phyloP scores from a whole-genome alignment of 2,797 vertebrate species.

The Sparidentex hasta region DNA sequence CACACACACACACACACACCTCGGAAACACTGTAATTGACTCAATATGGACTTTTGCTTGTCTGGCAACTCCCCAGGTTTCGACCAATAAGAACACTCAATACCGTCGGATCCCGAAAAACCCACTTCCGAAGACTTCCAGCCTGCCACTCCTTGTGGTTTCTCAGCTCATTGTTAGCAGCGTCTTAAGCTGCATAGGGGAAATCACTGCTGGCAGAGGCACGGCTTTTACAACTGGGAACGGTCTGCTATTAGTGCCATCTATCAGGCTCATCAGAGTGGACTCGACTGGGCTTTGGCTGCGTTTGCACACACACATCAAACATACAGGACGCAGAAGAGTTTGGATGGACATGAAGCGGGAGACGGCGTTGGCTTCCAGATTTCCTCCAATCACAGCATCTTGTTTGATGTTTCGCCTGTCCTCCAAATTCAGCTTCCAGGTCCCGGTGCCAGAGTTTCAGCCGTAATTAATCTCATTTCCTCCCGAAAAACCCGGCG shows the following conservation, averaged over 20 bases:
- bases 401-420: slow-evolving; percentile 60
- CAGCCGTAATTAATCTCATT: slow-evolving; percentile 72
- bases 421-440: slow-evolving; percentile 44
- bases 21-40: slow-evolving; percentile 61
- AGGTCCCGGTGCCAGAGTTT: slow-evolving; percentile 39
- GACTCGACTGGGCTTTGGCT: slow-evolving; percentile 32
- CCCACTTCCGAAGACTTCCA: slow-evolving; percentile 65
- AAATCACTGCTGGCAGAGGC: slow-evolving; percentile 66
- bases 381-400: slow-evolving; percentile 52
- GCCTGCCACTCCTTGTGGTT: slow-evolving; percentile 67
- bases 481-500: slow-evolving; percentile 53
- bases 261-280: slow-evolving; percentile 51
- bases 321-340: slow-evolving; percentile 22
- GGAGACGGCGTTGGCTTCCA: slow-evolving; percentile 45
- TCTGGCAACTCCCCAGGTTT: slow-evolving; percentile 62
- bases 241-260: slow-evolving; percentile 56
- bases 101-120: slow-evolving; percentile 58
- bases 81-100: slow-evolving; percentile 66
- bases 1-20: slow-evolving; percentile 33
- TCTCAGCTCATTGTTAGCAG: slow-evolving; percentile 70
- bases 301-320: slow-evolving; percentile 31
- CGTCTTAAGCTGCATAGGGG: slow-evolving; percentile 54
- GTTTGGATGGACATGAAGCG: slow-evolving; percentile 53
- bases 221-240: slow-evolving; percentile 57
- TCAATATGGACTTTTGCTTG: slow-evolving; percentile 63